Conservation (phyloP, 2,113 vertebrate genomes). For the Chaetura pelagica region DNA sequence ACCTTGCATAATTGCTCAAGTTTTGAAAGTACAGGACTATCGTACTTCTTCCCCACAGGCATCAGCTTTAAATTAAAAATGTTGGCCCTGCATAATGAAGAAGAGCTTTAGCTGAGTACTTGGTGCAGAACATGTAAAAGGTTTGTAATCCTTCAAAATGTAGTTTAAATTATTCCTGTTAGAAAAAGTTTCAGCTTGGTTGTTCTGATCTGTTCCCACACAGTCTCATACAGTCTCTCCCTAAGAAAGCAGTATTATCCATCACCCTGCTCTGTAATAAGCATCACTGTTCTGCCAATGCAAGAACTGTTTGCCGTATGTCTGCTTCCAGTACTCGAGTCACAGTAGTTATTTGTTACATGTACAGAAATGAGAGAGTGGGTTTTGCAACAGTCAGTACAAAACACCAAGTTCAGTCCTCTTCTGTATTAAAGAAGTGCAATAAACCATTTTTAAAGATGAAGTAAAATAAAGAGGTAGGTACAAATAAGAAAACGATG, state of each 20-base stretch:
- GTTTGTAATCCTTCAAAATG: neutral
- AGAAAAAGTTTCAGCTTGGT: neutral
- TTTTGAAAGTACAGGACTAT: neutral
- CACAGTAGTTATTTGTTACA: neutral
- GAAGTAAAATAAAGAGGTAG: neutral
- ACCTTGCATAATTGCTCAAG: neutral
- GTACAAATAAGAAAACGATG: neutral
- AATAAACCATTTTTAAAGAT: neutral
- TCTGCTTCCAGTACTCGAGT: neutral
- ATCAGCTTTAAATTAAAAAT: neutral
- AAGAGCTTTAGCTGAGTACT: neutral
- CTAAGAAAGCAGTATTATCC: neutral
- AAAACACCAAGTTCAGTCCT: neutral
- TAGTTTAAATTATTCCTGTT: neutral
- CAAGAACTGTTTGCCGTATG: neutral
- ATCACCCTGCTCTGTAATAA: constrained; percentile 38
- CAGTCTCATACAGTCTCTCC: neutral
- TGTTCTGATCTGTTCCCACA: constrained; percentile 30
- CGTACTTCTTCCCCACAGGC: neutral
- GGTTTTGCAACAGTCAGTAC: neutral
- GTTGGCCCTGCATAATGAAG: neutral
- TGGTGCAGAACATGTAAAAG: neutral
- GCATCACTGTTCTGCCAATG: neutral
- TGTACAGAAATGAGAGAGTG: neutral
- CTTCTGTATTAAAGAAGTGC: neutral